Evolutionary conservation across 35 echinoderm and acorn worm species (phyloP).

Genomic region (Ophiothrix spiculata): DNA sequence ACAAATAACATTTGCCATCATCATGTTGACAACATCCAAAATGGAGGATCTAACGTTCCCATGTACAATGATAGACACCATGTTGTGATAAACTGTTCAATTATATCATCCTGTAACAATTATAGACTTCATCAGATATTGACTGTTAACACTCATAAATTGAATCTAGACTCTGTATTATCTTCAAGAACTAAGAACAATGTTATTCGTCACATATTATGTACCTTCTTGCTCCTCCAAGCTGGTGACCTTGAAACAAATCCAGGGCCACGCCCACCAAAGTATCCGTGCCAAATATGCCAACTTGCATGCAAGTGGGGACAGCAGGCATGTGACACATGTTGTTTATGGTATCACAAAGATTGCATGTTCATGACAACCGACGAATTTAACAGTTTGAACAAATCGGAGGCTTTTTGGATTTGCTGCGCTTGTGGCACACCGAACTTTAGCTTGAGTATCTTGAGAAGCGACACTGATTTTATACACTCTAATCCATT

Average conservation of each 20-base stretch:
- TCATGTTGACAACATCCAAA: no score
- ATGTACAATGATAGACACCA: no score
- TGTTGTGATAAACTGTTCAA: no score
- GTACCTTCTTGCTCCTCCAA: background rate
- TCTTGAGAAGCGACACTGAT: background rate
- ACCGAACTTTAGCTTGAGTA: background rate
- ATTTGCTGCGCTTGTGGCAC: background rate
- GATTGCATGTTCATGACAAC: slow-evolving; percentile 1
- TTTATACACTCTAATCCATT: background rate
- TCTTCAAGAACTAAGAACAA: background rate
- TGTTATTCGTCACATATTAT: background rate
- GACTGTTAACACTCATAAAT: no score
- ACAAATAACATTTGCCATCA: no score
- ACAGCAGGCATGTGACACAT: background rate
- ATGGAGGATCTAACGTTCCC: no score
- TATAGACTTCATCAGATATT: no score
- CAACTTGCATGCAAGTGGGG: background rate
- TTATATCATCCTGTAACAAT: no score
- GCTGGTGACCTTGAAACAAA: slow-evolving; percentile 4
- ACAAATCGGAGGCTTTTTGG: background rate
- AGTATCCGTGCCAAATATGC: background rate
- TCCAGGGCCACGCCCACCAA: background rate
- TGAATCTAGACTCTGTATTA: no score
- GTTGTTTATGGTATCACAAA: background rate
- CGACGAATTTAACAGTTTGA: background rate